These are phyloP conservation scores for Helleia helle DNA, from an alignment of 2,888 invertebrate genomes.

Conservation along the genomic window DNA sequence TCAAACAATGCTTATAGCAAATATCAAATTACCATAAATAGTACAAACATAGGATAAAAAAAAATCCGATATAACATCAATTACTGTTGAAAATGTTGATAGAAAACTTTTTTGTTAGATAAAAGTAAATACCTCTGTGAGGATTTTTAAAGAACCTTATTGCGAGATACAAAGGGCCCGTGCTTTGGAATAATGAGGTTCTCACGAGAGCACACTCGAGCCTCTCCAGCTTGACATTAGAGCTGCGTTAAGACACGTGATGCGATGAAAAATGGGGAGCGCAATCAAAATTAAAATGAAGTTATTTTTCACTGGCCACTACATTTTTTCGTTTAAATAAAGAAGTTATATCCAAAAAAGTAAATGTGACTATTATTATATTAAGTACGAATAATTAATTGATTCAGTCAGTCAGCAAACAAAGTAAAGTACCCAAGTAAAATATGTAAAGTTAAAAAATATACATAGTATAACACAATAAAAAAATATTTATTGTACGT, in stretches of 20 bases:
- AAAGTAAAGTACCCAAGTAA: too few species aligned
- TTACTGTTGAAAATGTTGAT: slow-evolving; percentile 9
- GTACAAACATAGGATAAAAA: too few species aligned
- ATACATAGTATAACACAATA: too few species aligned
- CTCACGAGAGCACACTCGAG: slow-evolving; percentile 46
- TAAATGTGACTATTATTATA: too few species aligned
- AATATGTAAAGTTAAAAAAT: too few species aligned
- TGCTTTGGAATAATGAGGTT: slow-evolving; percentile 69
- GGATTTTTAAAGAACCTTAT: slow-evolving; percentile 69
- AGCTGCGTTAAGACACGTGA: slow-evolving; percentile 27
- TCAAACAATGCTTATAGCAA: too few species aligned
- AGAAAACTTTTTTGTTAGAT: slow-evolving; percentile 18
- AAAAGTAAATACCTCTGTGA: slow-evolving; percentile 37
- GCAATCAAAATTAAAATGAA: slow-evolving; percentile 1
- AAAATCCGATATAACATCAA: background rate
- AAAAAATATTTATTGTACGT: too few species aligned
- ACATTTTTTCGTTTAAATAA: too few species aligned
- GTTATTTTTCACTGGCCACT: too few species aligned
- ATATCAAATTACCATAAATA: background rate
- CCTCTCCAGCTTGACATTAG: slow-evolving; percentile 56
- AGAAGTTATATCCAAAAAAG: too few species aligned
- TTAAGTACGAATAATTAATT: too few species aligned
- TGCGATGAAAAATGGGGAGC: slow-evolving; percentile 12
- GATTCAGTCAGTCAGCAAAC: too few species aligned
- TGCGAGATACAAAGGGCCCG: slow-evolving; percentile 63